phyloP scores from a whole-genome alignment of 2,888 invertebrate genomes.

The Diarsia rubi region DNA sequence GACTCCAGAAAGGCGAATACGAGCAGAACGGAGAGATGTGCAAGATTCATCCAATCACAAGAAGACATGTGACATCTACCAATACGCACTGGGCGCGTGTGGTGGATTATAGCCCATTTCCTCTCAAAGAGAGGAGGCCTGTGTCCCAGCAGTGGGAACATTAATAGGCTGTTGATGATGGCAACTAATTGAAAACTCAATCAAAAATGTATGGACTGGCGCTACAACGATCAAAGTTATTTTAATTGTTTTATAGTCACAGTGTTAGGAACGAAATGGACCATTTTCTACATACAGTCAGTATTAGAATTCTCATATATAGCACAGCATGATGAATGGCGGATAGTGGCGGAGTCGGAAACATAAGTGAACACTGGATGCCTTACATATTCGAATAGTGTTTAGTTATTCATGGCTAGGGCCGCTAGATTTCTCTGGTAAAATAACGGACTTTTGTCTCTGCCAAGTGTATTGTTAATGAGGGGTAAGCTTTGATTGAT shows the following conservation, averaged over 20 bases:
- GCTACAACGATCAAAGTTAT: not conserved
- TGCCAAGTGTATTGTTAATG: conserved; percentile 8
- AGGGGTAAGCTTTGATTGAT: not conserved
- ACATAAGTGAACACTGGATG: conserved; percentile 46
- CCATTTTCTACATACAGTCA: not conserved
- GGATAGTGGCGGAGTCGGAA: conserved; percentile 22
- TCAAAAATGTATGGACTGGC: not conserved
- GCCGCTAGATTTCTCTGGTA: conserved; percentile 10
- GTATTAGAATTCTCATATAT: conserved; percentile 41
- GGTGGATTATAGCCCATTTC: too few relatives aligned
- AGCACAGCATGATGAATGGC: conserved; percentile 42
- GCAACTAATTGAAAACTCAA: not conserved
- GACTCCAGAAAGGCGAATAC: too few relatives aligned
- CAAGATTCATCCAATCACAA: too few relatives aligned
- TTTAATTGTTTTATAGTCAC: not conserved
- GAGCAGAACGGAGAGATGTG: too few relatives aligned
- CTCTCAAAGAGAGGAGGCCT: too few relatives aligned
- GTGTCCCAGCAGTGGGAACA: too few relatives aligned
- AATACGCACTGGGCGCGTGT: too few relatives aligned
- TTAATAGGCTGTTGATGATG: too few relatives aligned
- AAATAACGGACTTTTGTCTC: conserved; percentile 7
- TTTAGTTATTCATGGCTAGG: conserved; percentile 47
- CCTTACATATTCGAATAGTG: conserved; percentile 49
- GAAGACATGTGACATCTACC: too few relatives aligned
- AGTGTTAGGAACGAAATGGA: conserved; percentile 14